A percentile compares a stretch with the other conserved stretches of the same genome.
Conservation (phyloP, 2,888 invertebrate species). For the Saturnia japonica region DNA sequence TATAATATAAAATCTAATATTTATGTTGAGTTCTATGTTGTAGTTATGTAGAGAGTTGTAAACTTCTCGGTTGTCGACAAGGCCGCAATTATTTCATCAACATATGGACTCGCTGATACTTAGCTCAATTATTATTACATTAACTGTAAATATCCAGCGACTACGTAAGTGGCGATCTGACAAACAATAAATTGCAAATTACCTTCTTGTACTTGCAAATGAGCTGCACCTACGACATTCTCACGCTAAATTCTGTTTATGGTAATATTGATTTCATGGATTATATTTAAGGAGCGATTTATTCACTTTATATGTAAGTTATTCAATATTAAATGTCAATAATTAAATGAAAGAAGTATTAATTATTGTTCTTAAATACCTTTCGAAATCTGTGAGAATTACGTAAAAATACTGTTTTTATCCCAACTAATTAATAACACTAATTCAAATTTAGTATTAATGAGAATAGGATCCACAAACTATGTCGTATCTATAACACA, state of each 20-base stretch:
- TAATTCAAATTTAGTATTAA: not conserved
- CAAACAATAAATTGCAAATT: slow-evolving; percentile 4
- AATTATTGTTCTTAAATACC: not conserved
- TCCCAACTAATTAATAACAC: not conserved
- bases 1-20: too few relatives aligned
- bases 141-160: slow-evolving; percentile 29
- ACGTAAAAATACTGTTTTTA: not conserved
- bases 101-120: slow-evolving; percentile 42
- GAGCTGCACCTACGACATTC: slow-evolving; percentile 10
- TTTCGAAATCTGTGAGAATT: not conserved
- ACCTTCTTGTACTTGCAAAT: slow-evolving; percentile 15
- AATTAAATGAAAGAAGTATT: not conserved
- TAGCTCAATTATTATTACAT: slow-evolving; percentile 54
- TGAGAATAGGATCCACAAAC: not conserved
- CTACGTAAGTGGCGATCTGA: slow-evolving; percentile 17
- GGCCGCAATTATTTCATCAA: slow-evolving; percentile 55
- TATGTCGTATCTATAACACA: not conserved
- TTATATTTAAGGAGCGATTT: not conserved
- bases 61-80: slow-evolving; percentile 42
- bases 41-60: slow-evolving; percentile 20
- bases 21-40: too few relatives aligned
- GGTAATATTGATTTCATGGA: slow-evolving; percentile 2
- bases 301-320: not conserved
- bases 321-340: not conserved
- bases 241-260: slow-evolving; percentile 14